Percentiles rank a stretch among this genome's conserved stretches.
phyloP scores from a whole-genome alignment of 2,888 invertebrate species.

The Amphimallon solstitiale region DNA sequence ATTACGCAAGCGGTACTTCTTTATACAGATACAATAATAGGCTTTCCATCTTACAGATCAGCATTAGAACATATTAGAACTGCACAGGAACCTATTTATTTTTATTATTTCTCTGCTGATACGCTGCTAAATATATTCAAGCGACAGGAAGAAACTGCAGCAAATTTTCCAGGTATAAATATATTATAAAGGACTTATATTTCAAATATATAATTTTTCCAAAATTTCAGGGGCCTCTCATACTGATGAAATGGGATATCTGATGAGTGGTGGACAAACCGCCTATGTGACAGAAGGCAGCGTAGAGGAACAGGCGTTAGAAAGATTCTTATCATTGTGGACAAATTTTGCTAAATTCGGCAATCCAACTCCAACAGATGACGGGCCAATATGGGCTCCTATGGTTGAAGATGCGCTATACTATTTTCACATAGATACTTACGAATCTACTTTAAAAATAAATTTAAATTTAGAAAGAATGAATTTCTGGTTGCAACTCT shows the following conservation, averaged over 20 bases:
- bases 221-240: constrained; percentile 27
- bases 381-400: constrained; percentile 49
- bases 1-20: constrained; percentile 15
- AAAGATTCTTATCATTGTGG: constrained; percentile 50
- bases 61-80: constrained; percentile 16
- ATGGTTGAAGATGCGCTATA: constrained; percentile 46
- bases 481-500: constrained; percentile 51
- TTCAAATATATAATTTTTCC: not conserved
- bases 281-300: constrained; percentile 37
- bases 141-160: not conserved
- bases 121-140: constrained; percentile 20
- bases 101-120: constrained; percentile 33
- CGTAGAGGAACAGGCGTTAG: constrained; percentile 44
- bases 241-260: constrained; percentile 27
- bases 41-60: constrained; percentile 23
- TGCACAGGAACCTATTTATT: constrained; percentile 20
- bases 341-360: constrained; percentile 53
- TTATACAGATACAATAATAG: not conserved
- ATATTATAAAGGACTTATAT: too few species aligned
- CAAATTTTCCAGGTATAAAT: constrained; percentile 11
- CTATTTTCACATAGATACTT: constrained; percentile 53
- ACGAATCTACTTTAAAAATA: constrained; percentile 43
- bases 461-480: constrained; percentile 51
- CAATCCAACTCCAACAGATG: constrained; percentile 45
- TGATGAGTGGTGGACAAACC: not conserved